A percentile compares a stretch with the other conserved stretches of the same genome.
Conservation (phyloP, 1,140 invertebrate species). For the Carcinoscorpius rotundicauda region DNA sequence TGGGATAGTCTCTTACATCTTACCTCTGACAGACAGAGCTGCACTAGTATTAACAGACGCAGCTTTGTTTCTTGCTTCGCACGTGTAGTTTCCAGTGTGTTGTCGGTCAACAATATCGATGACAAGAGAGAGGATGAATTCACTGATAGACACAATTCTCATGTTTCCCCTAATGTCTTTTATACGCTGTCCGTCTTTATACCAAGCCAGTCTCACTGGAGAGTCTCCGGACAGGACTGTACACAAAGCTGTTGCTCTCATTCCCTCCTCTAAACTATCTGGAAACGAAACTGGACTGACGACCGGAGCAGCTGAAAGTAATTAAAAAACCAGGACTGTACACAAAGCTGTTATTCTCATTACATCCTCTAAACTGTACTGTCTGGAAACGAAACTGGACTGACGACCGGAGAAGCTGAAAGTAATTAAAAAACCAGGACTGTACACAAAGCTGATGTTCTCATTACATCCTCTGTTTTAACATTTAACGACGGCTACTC, state of each 20-base stretch:
- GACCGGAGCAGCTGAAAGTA: slow-evolving; percentile 23
- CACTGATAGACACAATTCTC: slow-evolving; percentile 23
- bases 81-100: slow-evolving; percentile 67
- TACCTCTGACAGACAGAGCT: slow-evolving; percentile 49
- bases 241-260: slow-evolving; percentile 25
- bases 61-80: slow-evolving; percentile 62
- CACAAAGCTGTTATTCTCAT: slow-evolving; percentile 25
- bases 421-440: slow-evolving; percentile 19
- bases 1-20: no score
- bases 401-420: slow-evolving; percentile 25
- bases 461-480: slow-evolving; percentile 23
- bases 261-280: slow-evolving; percentile 25
- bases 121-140: slow-evolving; percentile 41
- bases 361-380: slow-evolving; percentile 26
- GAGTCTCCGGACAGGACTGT: slow-evolving; percentile 39
- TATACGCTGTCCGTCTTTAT: slow-evolving; percentile 54
- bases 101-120: slow-evolving; percentile 57
- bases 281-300: slow-evolving; percentile 25
- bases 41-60: slow-evolving; percentile 65
- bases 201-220: slow-evolving; percentile 60
- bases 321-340: slow-evolving; percentile 16
- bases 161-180: slow-evolving; percentile 18
- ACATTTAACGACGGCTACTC: no score
- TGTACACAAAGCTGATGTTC: slow-evolving; percentile 24
- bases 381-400: slow-evolving; percentile 24